Evolutionary conservation across 1,140 invertebrate species (phyloP).

Genomic region (Drosophila tani): DNA sequence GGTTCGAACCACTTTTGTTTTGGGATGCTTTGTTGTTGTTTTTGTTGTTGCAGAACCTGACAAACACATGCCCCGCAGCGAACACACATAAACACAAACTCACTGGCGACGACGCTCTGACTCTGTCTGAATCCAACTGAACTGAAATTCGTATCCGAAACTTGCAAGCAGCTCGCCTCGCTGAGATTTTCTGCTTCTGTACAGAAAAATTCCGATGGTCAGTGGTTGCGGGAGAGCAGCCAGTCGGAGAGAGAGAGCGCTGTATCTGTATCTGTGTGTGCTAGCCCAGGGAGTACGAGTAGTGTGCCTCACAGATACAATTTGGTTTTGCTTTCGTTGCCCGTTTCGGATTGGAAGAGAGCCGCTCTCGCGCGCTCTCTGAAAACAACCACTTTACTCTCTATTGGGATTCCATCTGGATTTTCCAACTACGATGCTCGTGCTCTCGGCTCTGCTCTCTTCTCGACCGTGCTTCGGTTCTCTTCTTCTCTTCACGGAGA

Average conservation of each 20-base stretch:
- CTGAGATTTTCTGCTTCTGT: conserved; percentile 68
- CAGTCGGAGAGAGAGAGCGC: conserved; percentile 5
- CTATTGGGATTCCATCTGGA: conserved; percentile 54
- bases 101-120: conserved; percentile 79
- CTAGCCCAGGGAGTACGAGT: conserved; percentile 10
- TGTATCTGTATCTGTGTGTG: conserved; percentile 29
- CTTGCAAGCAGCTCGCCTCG: conserved; percentile 51
- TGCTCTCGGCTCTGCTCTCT: conserved; percentile 2
- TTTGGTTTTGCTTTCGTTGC: conserved; percentile 70
- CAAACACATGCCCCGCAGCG: conserved; percentile 30
- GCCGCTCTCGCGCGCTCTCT: conserved; percentile 1
- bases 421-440: conserved; percentile 43
- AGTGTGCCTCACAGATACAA: conserved; percentile 37
- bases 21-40: conserved; percentile 34
- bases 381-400: conserved; percentile 77
- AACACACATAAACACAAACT: conserved; percentile 82
- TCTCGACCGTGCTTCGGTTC: background rate
- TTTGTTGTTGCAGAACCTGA: conserved; percentile 42
- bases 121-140: conserved; percentile 79
- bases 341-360: conserved; percentile 58
- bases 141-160: conserved; percentile 68
- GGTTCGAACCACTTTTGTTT: conserved; percentile 50
- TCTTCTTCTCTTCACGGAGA: background rate
- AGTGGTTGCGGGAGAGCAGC: conserved; percentile 61
- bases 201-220: conserved; percentile 78